Evolutionary conservation across 2,113 vertebrate genomes (phyloP).

Genomic region (Synodontis membranacea): DNA sequence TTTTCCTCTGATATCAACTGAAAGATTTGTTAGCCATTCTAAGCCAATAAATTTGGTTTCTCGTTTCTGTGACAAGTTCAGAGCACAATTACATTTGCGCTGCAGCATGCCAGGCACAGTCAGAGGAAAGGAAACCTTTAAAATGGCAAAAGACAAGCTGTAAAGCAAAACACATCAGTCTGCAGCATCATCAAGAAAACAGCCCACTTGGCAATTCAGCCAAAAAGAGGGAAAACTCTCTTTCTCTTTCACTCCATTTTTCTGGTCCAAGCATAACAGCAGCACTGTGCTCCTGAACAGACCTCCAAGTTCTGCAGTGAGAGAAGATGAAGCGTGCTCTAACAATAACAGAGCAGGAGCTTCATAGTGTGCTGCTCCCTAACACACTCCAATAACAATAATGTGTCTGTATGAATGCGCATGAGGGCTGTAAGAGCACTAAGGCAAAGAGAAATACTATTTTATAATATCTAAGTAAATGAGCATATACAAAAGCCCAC

Average conservation of each 20-base stretch:
- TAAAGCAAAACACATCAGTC: slow-evolving; percentile 25
- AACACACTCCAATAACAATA: slow-evolving; percentile 20
- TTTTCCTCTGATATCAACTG: neutral
- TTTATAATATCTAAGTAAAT: neutral
- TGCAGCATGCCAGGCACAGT: slow-evolving; percentile 20
- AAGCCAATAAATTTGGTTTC: neutral
- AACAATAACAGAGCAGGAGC: slow-evolving; percentile 42
- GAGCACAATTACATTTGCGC: neutral
- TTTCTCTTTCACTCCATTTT: neutral
- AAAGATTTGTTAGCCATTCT: neutral
- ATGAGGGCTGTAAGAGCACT: neutral
- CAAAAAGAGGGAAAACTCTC: slow-evolving; percentile 31
- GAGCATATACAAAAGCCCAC: neutral
- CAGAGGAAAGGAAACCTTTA: slow-evolving; percentile 29
- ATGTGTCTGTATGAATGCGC: neutral
- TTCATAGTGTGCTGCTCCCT: slow-evolving; percentile 5
- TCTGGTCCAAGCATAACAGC: slow-evolving; percentile 46
- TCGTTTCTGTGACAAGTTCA: neutral
- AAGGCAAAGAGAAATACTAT: neutral
- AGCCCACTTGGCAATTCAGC: slow-evolving; percentile 25
- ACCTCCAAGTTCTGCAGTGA: slow-evolving; percentile 39
- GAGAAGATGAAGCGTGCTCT: slow-evolving; percentile 39
- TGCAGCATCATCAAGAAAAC: slow-evolving; percentile 51
- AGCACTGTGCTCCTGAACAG: slow-evolving; percentile 41
- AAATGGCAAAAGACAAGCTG: neutral